A percentile compares a stretch with the other conserved stretches of the same genome.
These are phyloP conservation scores for Amblyjoppa fuscipennis DNA, from an alignment of 2,888 invertebrate species.

Conservation along the genomic window DNA sequence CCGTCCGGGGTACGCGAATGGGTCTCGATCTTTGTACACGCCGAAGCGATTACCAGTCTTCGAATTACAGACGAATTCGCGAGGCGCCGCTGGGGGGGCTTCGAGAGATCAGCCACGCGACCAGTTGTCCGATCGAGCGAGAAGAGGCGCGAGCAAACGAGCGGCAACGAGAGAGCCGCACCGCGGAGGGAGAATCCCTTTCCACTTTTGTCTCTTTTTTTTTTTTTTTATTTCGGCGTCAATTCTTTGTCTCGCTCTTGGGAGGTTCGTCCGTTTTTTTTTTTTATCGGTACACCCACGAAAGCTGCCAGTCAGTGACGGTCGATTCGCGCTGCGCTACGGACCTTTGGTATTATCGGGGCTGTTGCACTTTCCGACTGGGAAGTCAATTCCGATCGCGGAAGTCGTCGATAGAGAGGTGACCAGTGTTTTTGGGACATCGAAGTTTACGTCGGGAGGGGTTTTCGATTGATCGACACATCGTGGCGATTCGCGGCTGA, in stretches of 20 bases:
- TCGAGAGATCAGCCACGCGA: conserved; percentile 68
- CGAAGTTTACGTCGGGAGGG: background rate
- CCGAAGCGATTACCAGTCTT: conserved; percentile 81
- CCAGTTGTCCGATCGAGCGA: conserved; percentile 42
- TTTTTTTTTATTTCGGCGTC: conserved; percentile 4
- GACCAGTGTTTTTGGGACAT: background rate
- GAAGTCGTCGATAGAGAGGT: background rate
- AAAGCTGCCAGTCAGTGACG: conserved; percentile 56
- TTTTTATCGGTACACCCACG: conserved; percentile 43
- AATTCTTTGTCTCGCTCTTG: conserved; percentile 47
- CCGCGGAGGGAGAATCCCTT: conserved; percentile 32
- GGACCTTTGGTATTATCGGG: conserved; percentile 42
- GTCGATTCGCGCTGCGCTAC: conserved; percentile 53
- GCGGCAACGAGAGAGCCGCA: conserved; percentile 26
- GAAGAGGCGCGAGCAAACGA: conserved; percentile 28
- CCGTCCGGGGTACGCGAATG: conserved; percentile 18
- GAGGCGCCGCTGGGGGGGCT: conserved; percentile 47
- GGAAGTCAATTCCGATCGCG: background rate
- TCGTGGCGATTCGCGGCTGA: background rate
- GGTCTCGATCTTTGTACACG: conserved; percentile 82
- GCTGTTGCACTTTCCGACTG: background rate
- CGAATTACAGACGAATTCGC: conserved; percentile 81
- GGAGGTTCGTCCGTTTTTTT: conserved; percentile 29
- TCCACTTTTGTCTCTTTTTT: conserved; percentile 12
- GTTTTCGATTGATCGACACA: background rate